Evolutionary conservation across 2,797 vertebrate genomes (phyloP), one percentile per base, ranked within the genome.

Genomic region (Bovichtus variegatus): DNA sequence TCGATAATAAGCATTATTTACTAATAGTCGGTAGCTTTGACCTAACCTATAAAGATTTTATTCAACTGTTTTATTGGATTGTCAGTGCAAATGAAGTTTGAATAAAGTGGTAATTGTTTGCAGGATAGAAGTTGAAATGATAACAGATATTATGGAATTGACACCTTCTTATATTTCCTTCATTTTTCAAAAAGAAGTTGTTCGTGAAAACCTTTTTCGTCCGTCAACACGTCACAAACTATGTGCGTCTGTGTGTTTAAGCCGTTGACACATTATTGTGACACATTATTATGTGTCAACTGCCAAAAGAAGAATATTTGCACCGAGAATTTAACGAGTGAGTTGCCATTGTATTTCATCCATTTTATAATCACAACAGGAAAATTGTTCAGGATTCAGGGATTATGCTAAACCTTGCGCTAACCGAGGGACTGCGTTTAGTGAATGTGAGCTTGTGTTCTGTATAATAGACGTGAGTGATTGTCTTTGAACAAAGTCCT

Each of bases 401-500:
- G 64, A 76, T 84, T 66, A 68, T 68, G 25, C 31, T 44, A 58
- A 76, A 75, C 46, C 41, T 38, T 36, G 46, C 55, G 21, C 34
- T 49, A 43, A 76, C 31, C 5, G 15, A 65, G 18, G 1, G 29
- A 34, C 27, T 1, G 15, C 36, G 19, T 65, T 76, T 10, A 25
- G 18, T 65, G 53, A 68, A 44, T 69, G 68, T 41, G 43, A 61
- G 40, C 60, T 74, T 62, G 60, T 65, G 40, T 66, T 70, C 70
- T 74, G 74, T n/a, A n/a, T n/a, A 78, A 67, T 23, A 64, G 68
- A 77, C 53, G 44, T 44, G 13, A 62, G 75, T 41, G 27, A 55
- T 71, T 75, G 57, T 79, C 77, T 72, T 63, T 71, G 19, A 86
- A 71, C 67, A 74, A 74, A 81, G 66, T 60, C 67, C n/a, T 66